Evolutionary conservation across 2,113 vertebrate genomes (phyloP).

Genomic region (Onychostoma macrolepis): DNA sequence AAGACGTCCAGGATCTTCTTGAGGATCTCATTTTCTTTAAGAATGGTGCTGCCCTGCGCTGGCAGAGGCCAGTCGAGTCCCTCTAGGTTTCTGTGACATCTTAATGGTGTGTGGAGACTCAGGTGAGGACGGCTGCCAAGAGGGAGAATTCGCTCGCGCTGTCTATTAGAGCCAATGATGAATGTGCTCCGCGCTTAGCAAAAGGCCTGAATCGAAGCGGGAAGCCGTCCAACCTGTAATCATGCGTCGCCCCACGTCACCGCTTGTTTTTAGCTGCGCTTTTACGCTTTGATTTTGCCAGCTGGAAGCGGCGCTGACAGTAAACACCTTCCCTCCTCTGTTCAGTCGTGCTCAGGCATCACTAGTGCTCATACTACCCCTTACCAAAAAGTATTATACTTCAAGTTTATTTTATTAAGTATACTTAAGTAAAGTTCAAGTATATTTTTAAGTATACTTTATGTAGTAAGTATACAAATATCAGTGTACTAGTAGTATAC

Average conservation of each 20-base stretch:
- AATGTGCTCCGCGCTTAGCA: neutral
- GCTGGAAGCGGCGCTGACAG: neutral
- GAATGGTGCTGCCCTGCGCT: neutral
- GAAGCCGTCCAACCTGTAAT: constrained; percentile 13
- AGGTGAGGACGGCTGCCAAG: constrained; percentile 33
- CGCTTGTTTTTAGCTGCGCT: neutral
- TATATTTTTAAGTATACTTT: too few relatives aligned
- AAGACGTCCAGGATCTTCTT: constrained; percentile 25
- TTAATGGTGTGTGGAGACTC: constrained; percentile 39
- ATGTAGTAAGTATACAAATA: too few relatives aligned
- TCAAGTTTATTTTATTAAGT: too few relatives aligned
- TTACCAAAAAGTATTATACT: too few relatives aligned
- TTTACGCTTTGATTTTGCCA: neutral
- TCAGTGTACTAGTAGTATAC: too few relatives aligned
- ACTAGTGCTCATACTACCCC: neutral
- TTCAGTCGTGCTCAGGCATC: neutral
- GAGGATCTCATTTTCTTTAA: constrained; percentile 19
- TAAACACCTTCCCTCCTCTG: constrained; percentile 53
- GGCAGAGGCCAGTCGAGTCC: constrained; percentile 15
- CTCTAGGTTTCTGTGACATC: constrained; percentile 23
- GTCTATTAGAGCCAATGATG: constrained; percentile 5
- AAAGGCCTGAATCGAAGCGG: constrained; percentile 13
- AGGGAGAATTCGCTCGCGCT: neutral
- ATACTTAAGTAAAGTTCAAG: too few relatives aligned
- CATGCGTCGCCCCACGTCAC: neutral